Base-by-base conservation (phyloP, 2,888 invertebrate species). In the Dryadula phaetusa region DNA sequence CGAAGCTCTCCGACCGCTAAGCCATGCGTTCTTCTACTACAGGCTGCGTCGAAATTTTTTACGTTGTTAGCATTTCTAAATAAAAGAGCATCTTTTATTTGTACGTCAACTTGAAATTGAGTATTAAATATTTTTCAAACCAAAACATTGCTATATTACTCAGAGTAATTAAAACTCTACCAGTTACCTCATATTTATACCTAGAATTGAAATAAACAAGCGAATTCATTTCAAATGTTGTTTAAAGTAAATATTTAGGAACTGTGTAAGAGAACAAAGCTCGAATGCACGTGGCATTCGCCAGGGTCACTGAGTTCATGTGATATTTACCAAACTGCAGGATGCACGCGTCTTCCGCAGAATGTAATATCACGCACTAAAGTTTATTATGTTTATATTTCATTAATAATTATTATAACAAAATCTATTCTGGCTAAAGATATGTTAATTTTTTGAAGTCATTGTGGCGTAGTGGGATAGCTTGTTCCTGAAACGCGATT, bases 261-360 rank as follows among this genome's bases (percentile, higher is more conserved):
- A 16, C 28, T 18, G 40, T 40, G 64, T 54, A 37, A 65, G 63
- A 65, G 65, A 69, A 66, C 73, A 72, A 67, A 71, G 66, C 64
- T 71, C 71, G 70, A 71, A 73, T 74, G 72, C 75, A 74, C 77
- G 78, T 81, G 80, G 76, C 75, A 75, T 70, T 69, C 67, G 69
- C 68, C 72, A 73, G 79, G 87, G 87, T 88, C 87, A 82, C 54
- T 12, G 83, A 82, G 88, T 86, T 88, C 88, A 86, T 72, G 72
- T 76, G 75, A 76, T 89, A 84, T 89, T 88, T 88, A 88, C 86
- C 80, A 85, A 86, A 87, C 85, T 76, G 75, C 81, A 84, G 84
- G 84, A 84, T 84, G 82, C 80, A 76, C 80, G 76, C 80, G 80
- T 77, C 67, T 79, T 76, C 70, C 73, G 66, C 56, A 37, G 18